Evolutionary conservation across 2,888 invertebrate species (phyloP), one percentile per base, ranked within the genome.

Genomic region (Netelia melanura): DNA sequence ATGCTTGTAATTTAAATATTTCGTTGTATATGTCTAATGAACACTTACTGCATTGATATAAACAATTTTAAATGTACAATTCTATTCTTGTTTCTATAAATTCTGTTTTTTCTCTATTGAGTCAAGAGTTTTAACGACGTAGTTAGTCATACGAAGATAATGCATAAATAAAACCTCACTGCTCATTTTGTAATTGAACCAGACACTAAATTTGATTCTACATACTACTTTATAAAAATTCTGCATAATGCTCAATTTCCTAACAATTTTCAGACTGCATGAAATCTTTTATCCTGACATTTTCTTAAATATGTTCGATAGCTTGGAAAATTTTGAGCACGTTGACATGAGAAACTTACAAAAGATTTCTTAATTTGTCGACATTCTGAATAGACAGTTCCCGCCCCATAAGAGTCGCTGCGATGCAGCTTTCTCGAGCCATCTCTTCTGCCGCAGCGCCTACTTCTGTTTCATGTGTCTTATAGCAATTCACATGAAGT

Each of bases 381-480:
- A 62, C 21, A 74, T 74, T 75, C 14, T 38, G 44, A 8, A 75
- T 64, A 3, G 30, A 14, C 25, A 75, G 17, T 64, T 75, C 25
- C 25, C 64, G 48, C 75, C 64, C 75, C 52, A 10, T 17, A 8
- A 11, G 21, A 75, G 75, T 48, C 8, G 54, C 75, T 62, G 30
- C 11, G n/a, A n/a, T 52, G 62, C 74, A 74, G 48, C 61, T 74
- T 21, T 74, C 62, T 52, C 14, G 38, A 64, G 64, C 64, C 23
- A 75, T 64, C n/a, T 62, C 48, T 64, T 75, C 75, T n/a, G 5
- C 64, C n/a, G 30, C 75, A 14, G 48, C 38, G 23, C 64, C 75
- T n/a, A 75, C 75, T 10, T 75, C 30, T 62, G 2, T 75, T n/a
- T 75, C 62, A 38, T 75, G 62, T 11, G 30, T 64, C 38, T 75